Evolutionary conservation across 2,113 vertebrate species (phyloP), one percentile per base, ranked within the genome.

Genomic region (Tychaedon coryphoeus): DNA sequence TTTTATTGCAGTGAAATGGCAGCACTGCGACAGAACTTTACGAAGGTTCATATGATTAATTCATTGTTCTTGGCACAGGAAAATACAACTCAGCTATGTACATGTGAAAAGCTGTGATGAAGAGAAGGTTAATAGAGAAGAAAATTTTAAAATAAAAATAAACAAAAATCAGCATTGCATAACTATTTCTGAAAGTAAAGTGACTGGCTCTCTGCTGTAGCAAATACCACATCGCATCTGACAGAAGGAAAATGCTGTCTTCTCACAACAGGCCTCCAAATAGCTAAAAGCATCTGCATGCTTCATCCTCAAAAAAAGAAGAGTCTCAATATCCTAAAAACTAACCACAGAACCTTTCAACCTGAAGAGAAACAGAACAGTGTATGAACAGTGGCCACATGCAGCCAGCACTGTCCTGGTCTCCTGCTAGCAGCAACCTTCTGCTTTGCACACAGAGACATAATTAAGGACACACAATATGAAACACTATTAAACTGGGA

Each of bases 151-250:
- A 70, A 40, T 31, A 60, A 61, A 42, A 86, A 53, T 13, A n/a
- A 43, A 77, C 19, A 64, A 64, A 86, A 71, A 33, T 51, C 42
- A 94, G 54, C 45, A 31, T 22, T 36, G 20, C 14, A 33, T n/a
- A 94, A 70, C 42, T 57, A 61, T 57, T 88, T 85, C n/a, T 34
- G n/a, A 53, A 64, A 88, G 45, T 28, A 75, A 74, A 85, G 9
- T 17, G 40, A 64, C 42, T 5, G 34, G 17, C 45, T 84, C 61
- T 28, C n/a, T 3, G 2, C 24, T 0, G 0, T 8, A 78, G 80
- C 26, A 76, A 65, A 60, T 33, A 70, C 1, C 1, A 0, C 8
- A 23, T 22, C 75, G 48, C 14, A 15, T 6, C 4, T 25, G 36
- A 67, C 1, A 72, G n/a, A 81, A 74, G 22, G 31, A 81, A 71